Base-by-base conservation (phyloP, 2,888 invertebrate species). In the Aspidiotus rigidus region DNA sequence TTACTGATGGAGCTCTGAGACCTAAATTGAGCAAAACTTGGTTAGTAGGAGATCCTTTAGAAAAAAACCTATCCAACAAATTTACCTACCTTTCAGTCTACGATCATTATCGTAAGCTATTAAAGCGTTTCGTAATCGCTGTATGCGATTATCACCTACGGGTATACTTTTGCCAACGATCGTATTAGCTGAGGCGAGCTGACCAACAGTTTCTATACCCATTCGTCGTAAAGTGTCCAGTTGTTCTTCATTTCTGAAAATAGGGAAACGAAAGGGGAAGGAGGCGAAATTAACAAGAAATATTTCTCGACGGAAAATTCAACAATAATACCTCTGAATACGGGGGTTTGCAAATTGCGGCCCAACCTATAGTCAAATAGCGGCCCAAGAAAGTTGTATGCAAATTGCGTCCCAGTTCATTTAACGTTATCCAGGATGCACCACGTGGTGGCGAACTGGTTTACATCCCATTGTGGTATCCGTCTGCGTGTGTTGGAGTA, bases 101-200 rank as follows among this genome's bases (percentile, higher is more conserved):
- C 15, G 17, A 16, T 17, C 15, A 16, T 57, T 57, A 16, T 16
- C 16, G 16, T 17, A 60, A 60, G 17, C 13, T 39, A 39, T 59
- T 28, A 59, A 59, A 15, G 69, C 63, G 7, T 39, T 39, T 16
- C 49, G 15, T n/a, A 69, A 11, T 62, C 69, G 39, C 13, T 7
- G 16, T 28, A 69, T 10, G 2, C 69, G 62, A 44, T 63, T 57
- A 44, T 69, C 69, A 42, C 69, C 69, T 15, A 55, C 62, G 2
- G 69, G 69, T 42, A 69, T 62, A 39, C 62, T 62, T 41, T 28
- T 62, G 11, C 61, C 69, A 1, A 54, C 55, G 7, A 69, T 41
- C 9, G 62, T 57, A 13, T 56, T 62, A 40, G 62, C 62, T 49
- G 54, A 49, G 39, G 69, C 69, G 28, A 69, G 55, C 42, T 69